These are phyloP conservation scores for Andrena dorsata DNA, from an alignment of 2,888 invertebrate species.

Conservation along the genomic window DNA sequence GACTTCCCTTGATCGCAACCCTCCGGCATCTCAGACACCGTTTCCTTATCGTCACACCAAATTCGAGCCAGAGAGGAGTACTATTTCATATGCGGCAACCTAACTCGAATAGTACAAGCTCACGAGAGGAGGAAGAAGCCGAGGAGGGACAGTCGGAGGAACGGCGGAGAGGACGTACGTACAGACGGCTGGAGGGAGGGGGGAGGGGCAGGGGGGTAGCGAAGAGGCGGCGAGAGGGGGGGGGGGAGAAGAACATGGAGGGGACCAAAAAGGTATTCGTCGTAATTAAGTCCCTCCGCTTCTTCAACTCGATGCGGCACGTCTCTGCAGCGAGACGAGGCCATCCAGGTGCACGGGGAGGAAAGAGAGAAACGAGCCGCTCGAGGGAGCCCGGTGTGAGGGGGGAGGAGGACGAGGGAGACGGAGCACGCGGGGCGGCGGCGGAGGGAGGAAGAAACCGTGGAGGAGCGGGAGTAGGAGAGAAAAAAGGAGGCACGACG, in stretches of 20 bases:
- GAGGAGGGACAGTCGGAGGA: conserved; percentile 20
- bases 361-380: conserved; percentile 19
- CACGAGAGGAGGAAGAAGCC: neutral
- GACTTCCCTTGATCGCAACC: no score
- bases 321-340: conserved; percentile 44
- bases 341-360: conserved; percentile 19
- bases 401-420: conserved; percentile 7
- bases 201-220: neutral
- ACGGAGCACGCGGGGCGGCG: conserved; percentile 36
- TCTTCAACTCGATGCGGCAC: conserved; percentile 75
- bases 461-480: conserved; percentile 43
- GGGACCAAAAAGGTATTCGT: conserved; percentile 74
- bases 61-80: no score
- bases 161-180: neutral
- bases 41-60: no score
- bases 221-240: conserved; percentile 22
- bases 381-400: neutral
- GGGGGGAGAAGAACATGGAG: conserved; percentile 29
- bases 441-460: conserved; percentile 19
- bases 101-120: neutral
- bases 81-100: no score
- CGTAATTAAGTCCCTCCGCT: conserved; percentile 84
- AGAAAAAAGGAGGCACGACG: conserved; percentile 73
- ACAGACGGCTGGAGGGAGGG: neutral
- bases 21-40: no score